Base-by-base conservation (phyloP, 2,113 vertebrate species). In the Sakesphorus luctuosus region DNA sequence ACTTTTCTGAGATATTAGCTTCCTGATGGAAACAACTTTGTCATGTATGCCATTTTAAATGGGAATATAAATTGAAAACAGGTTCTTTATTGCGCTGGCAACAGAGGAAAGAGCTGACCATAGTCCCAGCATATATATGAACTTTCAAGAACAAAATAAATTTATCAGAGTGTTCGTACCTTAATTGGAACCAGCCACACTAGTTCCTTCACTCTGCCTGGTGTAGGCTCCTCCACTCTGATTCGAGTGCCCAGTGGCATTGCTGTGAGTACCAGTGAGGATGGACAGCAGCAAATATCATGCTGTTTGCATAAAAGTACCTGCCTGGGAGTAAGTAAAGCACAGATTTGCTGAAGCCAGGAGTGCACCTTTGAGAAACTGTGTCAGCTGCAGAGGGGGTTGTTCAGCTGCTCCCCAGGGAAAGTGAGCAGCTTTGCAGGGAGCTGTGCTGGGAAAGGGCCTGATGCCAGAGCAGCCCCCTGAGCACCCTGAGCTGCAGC, bases 221-320 rank as follows among this genome's bases (percentile, higher is more conserved):
- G 40, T 40, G 40, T 11, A 40, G 40, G 53, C 20, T 46, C 2
- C 23, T 5, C 1, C 4, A 24, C 23, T 1, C 1, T n/a, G 66
- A 31, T 2, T 15, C 29, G 3, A 5, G 35, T 19, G 35, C 24
- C 55, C 35, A 35, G 9, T 69, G 52, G 28, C 43, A 7, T 5
- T 3, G 6, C 35, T 23, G 36, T 18, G 66, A 47, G 20, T 4
- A 4, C 7, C 2, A 4, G n/a, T 2, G n/a, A 17, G 35, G 7
- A 9, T 7, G 35, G 3, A 14, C 53, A 14, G 24, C 8, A 66
- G 29, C 44, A 35, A 52, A 26, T 52, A 26, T 15, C 15, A 26
- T 52, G 25, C 13, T 28, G 21, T 52, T 52, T 52, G 50, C 50
- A 52, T 26, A 15, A 52, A 26, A 52, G 50, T 21, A 49, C 47